A percentile compares a stretch with the other conserved stretches of the same genome.
Conservation (phyloP, 2,888 invertebrate species). For the Cremastinae sp. region DNA sequence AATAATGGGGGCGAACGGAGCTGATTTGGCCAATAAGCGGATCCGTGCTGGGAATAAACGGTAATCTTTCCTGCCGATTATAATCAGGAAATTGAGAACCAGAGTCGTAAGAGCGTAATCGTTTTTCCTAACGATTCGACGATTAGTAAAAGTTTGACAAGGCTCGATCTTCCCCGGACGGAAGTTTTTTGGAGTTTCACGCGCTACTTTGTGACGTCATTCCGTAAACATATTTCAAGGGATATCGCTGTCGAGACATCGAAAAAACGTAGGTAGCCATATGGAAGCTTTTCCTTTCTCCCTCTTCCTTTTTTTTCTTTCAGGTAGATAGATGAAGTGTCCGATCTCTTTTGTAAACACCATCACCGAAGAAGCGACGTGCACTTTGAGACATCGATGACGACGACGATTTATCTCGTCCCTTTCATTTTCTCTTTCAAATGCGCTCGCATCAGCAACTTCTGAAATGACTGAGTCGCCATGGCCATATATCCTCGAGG, state of each 20-base stretch:
- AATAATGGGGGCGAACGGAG: conserved; percentile 2
- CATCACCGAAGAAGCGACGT: conserved; percentile 60
- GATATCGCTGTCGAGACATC: conserved; percentile 28
- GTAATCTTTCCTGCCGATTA: conserved; percentile 50
- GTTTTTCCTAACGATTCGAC: conserved; percentile 17
- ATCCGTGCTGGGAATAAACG: conserved; percentile 44
- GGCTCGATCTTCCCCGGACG: conserved; percentile 26
- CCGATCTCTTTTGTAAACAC: conserved; percentile 68
- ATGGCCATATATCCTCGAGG: conserved; percentile 8
- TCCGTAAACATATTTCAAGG: conserved; percentile 4
- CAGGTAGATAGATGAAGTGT: conserved; percentile 54
- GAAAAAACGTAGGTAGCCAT: conserved; percentile 14
- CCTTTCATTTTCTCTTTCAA: conserved; percentile 35
- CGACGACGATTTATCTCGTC: conserved; percentile 37
- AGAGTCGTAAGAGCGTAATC: conserved; percentile 8
- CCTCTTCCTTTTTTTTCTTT: conserved; percentile 9
- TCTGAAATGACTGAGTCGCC: conserved; percentile 21
- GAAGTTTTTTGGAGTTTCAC: conserved; percentile 26
- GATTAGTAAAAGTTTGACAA: conserved; percentile 35
- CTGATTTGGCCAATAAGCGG: conserved; percentile 14
- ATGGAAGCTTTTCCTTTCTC: conserved; percentile 38
- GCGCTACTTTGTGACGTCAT: not conserved
- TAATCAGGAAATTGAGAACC: conserved; percentile 26
- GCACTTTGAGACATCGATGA: conserved; percentile 52
- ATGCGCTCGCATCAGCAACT: conserved; percentile 22